Percentiles rank a stretch among this genome's conserved stretches.
These are phyloP conservation scores for Sigmodon hispidus DNA, from an alignment of 2,113 vertebrate species.

Conservation along the genomic window DNA sequence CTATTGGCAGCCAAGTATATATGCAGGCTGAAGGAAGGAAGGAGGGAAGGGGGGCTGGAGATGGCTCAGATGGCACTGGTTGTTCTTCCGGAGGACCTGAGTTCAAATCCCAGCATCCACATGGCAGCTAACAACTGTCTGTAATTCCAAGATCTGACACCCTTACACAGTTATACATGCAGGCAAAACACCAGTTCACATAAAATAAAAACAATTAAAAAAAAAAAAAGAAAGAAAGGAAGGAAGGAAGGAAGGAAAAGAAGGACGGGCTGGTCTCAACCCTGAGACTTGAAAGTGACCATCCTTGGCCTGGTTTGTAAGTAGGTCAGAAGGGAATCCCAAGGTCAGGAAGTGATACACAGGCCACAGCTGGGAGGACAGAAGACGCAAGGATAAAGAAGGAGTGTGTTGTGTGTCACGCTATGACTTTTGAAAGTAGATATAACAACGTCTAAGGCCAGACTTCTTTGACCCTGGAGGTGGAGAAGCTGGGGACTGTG, in stretches of 20 bases:
- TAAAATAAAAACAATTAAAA: too few species aligned
- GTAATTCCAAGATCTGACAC: too few species aligned
- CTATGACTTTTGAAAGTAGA: fast-evolving
- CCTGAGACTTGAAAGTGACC: fast-evolving
- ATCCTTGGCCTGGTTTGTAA: background rate
- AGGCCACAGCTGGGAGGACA: background rate
- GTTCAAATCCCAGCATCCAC: too few species aligned
- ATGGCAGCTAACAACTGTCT: too few species aligned
- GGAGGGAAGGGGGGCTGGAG: too few species aligned
- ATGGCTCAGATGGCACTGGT: too few species aligned
- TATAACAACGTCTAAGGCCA: background rate
- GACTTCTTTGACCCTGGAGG: background rate
- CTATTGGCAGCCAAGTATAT: background rate
- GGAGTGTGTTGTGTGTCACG: fast-evolving
- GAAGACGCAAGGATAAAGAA: background rate
- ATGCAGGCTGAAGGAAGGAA: background rate
- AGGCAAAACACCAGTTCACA: too few species aligned
- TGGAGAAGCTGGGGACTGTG: background rate
- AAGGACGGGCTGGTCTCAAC: too few species aligned
- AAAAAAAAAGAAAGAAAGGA: background rate
- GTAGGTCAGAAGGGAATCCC: background rate
- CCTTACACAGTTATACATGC: too few species aligned
- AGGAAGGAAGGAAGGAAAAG: too few species aligned
- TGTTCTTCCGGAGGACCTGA: too few species aligned
- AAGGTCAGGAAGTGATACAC: background rate